Evolutionary conservation across 2,888 invertebrate genomes (phyloP).

Genomic region (Dryocosmus kuriphilus): DNA sequence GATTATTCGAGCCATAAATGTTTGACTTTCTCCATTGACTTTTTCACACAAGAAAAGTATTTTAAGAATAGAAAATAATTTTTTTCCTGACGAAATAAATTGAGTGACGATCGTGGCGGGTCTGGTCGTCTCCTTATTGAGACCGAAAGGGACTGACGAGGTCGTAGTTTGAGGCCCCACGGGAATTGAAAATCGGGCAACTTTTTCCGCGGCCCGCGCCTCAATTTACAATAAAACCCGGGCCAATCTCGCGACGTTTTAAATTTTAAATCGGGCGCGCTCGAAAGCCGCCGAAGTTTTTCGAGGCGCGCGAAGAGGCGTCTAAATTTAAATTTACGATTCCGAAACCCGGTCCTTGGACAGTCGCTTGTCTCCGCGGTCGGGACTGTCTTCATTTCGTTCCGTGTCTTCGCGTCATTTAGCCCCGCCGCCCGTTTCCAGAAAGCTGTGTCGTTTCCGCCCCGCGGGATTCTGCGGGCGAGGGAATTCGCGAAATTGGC

Average conservation of each 20-base stretch:
- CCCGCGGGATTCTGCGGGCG: slow-evolving; percentile 39
- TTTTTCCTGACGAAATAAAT: slow-evolving; percentile 9
- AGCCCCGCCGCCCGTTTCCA: slow-evolving; percentile 43
- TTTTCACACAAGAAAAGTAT: neutral
- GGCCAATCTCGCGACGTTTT: slow-evolving; percentile 46
- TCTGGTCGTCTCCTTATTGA: slow-evolving; percentile 47
- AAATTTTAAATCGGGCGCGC: slow-evolving; percentile 45
- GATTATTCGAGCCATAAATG: neutral
- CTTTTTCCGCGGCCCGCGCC: slow-evolving; percentile 53
- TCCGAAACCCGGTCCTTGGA: slow-evolving; percentile 18
- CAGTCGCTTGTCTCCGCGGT: slow-evolving; percentile 25
- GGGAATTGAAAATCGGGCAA: slow-evolving; percentile 53
- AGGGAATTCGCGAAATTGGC: slow-evolving; percentile 28
- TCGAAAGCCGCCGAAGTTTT: slow-evolving; percentile 41
- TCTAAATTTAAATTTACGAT: slow-evolving; percentile 40
- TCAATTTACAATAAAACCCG: slow-evolving; percentile 51
- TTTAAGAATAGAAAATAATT: neutral
- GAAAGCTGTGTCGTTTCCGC: slow-evolving; percentile 56
- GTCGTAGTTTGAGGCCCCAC: slow-evolving; percentile 33
- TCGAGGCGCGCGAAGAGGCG: slow-evolving; percentile 37
- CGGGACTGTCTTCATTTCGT: slow-evolving; percentile 60
- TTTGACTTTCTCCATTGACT: neutral
- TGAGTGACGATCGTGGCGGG: slow-evolving; percentile 29
- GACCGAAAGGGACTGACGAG: slow-evolving; percentile 39
- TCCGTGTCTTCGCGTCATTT: slow-evolving; percentile 52